Base-by-base conservation (phyloP, 2,888 invertebrate species). In the Heteromyza rotundicornis region DNA sequence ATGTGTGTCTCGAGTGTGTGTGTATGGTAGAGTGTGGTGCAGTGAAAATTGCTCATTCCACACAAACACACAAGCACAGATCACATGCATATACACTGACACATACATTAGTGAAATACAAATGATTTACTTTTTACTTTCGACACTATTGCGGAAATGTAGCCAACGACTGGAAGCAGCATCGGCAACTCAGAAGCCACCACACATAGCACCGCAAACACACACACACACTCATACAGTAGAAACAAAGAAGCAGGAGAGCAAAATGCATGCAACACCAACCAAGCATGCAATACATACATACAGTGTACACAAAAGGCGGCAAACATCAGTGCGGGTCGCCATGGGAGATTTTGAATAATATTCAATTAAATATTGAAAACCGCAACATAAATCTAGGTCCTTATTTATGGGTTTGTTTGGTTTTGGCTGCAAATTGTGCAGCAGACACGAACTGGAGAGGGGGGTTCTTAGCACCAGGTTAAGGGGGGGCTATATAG, bases 291-390 rank as follows among this genome's bases (percentile, higher is more conserved):
- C 35, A 54, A 57, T 44, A n/a, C 52, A 24, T 27, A 17, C 52
- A 20, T 40, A 10, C 14, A 3, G 40, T 5, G 7, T 7, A 27
- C 27, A 27, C 27, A 40, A 47, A 3, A 17, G 27, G 27, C 2
- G 2, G 17, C 35, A n/a, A 62, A 63, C 59, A 57, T 57, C 40
- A 52, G 36, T 65, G 63, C 51, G 47, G 61, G 50, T 32, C 44
- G 56, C 60, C 60, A 44, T 59, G n/a, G 27, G 59, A 64, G 65
- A 68, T 69, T 67, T 71, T 78, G 75, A 72, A 78, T 75, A 72
- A 75, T 75, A 78, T 76, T 78, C 75, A 78, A 78, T 78, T 76
- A 78, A 75, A 78, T 75, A 78, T 77, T 75, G 73, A 71, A 77
- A 77, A 76, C 78, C 79, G 75, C 76, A 72, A 68, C 78, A 79